Conservation (phyloP, 2,888 invertebrate genomes). For the Theretra japonica region DNA sequence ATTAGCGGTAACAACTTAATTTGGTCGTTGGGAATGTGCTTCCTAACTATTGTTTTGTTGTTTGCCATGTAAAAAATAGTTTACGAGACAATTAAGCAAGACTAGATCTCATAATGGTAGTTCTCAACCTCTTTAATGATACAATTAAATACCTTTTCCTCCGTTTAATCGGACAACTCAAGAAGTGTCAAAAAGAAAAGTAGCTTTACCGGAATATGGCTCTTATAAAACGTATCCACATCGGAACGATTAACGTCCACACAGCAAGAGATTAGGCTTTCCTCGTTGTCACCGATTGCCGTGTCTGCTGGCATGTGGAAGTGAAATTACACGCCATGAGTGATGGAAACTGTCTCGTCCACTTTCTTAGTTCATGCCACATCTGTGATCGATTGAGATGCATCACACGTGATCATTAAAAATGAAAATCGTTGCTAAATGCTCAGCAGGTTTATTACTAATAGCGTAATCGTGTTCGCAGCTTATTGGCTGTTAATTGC, state of each 20-base stretch:
- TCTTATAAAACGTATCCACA: too few relatives aligned
- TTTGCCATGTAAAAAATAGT: too few relatives aligned
- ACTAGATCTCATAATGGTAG: too few relatives aligned
- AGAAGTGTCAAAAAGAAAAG: conserved; percentile 1
- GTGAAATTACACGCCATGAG: conserved; percentile 39
- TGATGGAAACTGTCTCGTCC: conserved; percentile 34
- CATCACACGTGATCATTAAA: conserved; percentile 5
- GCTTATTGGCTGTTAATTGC: too few relatives aligned
- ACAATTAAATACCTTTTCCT: too few relatives aligned
- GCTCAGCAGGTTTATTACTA: neutral
- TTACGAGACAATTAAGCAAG: too few relatives aligned
- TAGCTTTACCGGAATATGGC: neutral
- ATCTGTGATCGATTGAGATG: conserved; percentile 31
- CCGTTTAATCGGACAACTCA: neutral
- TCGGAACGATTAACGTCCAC: conserved; percentile 5
- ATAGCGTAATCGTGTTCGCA: neutral
- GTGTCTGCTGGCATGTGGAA: conserved; percentile 33
- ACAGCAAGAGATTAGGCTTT: conserved; percentile 19
- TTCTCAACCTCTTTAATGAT: too few relatives aligned
- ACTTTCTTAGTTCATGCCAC: conserved; percentile 38
- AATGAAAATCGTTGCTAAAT: conserved; percentile 6
- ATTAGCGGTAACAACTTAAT: too few relatives aligned
- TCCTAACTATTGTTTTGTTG: too few relatives aligned
- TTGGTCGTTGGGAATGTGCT: too few relatives aligned
- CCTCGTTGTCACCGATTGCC: conserved; percentile 26